Evolutionary conservation across 2,797 vertebrate genomes (phyloP).

Genomic region (Rhinophrynus dorsalis): DNA sequence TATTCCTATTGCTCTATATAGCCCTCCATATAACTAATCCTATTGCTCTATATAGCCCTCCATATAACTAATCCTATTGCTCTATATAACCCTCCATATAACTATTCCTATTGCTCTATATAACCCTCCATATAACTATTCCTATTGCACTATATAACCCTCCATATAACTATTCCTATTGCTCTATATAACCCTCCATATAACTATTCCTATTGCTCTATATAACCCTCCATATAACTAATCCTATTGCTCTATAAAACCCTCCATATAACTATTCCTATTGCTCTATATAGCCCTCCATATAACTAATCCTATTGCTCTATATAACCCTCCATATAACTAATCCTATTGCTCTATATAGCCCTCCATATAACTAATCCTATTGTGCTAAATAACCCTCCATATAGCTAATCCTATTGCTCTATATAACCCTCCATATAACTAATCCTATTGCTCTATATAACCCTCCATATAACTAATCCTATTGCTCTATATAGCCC

Average conservation of each 20-base stretch:
- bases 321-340: no score
- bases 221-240: no score
- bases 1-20: neutral
- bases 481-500: no score
- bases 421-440: neutral
- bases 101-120: neutral
- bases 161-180: no score
- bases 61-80: no score
- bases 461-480: no score
- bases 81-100: neutral
- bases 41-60: neutral
- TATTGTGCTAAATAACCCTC: neutral
- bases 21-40: neutral
- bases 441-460: no score
- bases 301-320: no score
- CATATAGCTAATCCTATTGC: neutral
- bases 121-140: neutral
- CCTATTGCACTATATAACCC: neutral
- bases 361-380: no score
- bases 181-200: neutral
- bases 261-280: no score
- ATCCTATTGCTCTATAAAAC: neutral
- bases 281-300: neutral
- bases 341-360: no score
- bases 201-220: neutral